phyloP scores from a whole-genome alignment of 2,888 invertebrate species.

The Drosophila algonquin region DNA sequence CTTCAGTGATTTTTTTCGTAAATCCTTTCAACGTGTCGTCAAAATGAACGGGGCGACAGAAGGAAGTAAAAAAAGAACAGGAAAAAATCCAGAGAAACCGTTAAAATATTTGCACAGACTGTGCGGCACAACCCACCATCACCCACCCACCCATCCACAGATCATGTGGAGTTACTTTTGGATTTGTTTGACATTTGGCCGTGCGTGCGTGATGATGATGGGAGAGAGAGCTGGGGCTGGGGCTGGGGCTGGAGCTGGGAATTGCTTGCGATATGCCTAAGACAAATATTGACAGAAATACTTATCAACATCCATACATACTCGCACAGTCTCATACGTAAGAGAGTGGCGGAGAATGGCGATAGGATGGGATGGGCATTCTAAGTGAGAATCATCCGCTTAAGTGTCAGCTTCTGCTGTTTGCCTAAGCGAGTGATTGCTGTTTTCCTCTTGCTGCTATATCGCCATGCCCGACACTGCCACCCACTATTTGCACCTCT shows the following conservation, averaged over 20 bases:
- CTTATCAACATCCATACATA: slow-evolving; percentile 29
- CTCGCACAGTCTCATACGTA: background rate
- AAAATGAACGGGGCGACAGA: slow-evolving; percentile 48
- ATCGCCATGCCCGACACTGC: background rate
- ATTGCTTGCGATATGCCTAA: slow-evolving; percentile 62
- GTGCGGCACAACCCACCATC: slow-evolving; percentile 4
- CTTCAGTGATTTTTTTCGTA: slow-evolving; percentile 56
- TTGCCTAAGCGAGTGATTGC: slow-evolving; percentile 71
- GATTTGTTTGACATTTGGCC: slow-evolving; percentile 38
- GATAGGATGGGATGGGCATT: background rate
- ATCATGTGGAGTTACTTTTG: slow-evolving; percentile 27
- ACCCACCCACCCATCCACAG: background rate
- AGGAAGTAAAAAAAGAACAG: background rate
- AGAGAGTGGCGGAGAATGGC: background rate
- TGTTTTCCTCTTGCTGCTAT: slow-evolving; percentile 38
- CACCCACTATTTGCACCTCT: background rate
- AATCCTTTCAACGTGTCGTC: slow-evolving; percentile 82
- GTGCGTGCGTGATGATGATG: slow-evolving; percentile 58
- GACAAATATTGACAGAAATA: slow-evolving; percentile 65
- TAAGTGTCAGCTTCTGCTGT: slow-evolving; percentile 68
- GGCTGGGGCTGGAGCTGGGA: background rate
- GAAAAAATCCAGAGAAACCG: slow-evolving; percentile 55
- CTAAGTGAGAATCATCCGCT: slow-evolving; percentile 52
- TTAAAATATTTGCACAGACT: slow-evolving; percentile 80
- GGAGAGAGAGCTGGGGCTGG: too few relatives aligned